A percentile compares a stretch with the other conserved stretches of the same genome.
These are phyloP conservation scores for Calycopis cecrops DNA, from an alignment of 1,140 invertebrate species.

Conservation along the genomic window DNA sequence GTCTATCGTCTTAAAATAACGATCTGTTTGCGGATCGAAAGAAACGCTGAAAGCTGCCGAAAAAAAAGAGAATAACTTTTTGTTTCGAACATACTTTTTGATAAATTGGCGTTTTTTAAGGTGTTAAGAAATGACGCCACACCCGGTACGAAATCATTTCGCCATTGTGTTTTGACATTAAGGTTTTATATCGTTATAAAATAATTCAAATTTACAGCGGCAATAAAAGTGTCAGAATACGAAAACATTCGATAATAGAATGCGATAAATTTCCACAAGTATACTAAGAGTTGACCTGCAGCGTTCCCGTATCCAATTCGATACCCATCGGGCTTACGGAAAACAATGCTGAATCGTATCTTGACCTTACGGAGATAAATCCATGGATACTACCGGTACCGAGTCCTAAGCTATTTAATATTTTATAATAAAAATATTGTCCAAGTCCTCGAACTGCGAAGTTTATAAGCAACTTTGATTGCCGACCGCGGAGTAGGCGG, in stretches of 20 bases:
- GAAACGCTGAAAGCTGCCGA: constrained; percentile 25
- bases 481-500: constrained; percentile 40
- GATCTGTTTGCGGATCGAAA: constrained; percentile 34
- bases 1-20: constrained; percentile 65
- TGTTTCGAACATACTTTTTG: constrained; percentile 48
- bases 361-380: neutral
- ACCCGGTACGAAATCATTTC: constrained; percentile 38
- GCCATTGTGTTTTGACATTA: constrained; percentile 64
- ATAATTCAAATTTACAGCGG: constrained; percentile 44
- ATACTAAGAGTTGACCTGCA: neutral
- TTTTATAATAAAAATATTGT: constrained; percentile 19
- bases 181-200: constrained; percentile 15
- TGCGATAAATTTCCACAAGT: constrained; percentile 5
- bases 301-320: neutral
- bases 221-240: constrained; percentile 39
- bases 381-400: neutral
- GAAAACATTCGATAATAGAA: constrained; percentile 5
- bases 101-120: constrained; percentile 61
- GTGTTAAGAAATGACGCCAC: constrained; percentile 59
- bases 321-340: neutral
- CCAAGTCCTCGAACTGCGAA: constrained; percentile 29
- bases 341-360: constrained; percentile 3
- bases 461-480: constrained; percentile 41
- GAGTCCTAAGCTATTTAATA: constrained; percentile 1
- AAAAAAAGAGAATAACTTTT: constrained; percentile 33